These are phyloP conservation scores for Heliconius hortense DNA, from an alignment of 2,888 invertebrate genomes.

Conservation along the genomic window DNA sequence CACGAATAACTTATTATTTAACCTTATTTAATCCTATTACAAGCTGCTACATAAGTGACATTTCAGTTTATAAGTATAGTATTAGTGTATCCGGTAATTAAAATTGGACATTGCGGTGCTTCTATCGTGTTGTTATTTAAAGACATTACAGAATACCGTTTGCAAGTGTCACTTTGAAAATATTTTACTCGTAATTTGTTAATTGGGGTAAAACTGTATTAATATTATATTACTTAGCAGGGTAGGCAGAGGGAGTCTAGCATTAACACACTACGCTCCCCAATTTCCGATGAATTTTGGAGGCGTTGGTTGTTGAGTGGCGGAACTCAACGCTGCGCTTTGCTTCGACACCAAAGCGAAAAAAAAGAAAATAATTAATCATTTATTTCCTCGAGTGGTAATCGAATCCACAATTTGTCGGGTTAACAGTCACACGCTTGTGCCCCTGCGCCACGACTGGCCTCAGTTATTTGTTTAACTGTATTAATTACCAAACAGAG, in stretches of 20 bases:
- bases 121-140: conserved; percentile 22
- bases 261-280: no score
- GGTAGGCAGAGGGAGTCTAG: no score
- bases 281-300: no score
- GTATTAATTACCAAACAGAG: conserved; percentile 27
- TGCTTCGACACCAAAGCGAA: no score
- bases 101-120: conserved; percentile 12
- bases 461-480: background rate
- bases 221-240: background rate
- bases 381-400: no score
- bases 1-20: conserved; percentile 44
- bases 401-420: no score
- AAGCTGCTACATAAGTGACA: conserved; percentile 36
- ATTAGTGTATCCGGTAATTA: conserved; percentile 29
- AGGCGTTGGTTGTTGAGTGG: no score
- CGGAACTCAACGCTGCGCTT: no score
- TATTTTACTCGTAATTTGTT: background rate
- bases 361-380: no score
- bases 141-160: background rate
- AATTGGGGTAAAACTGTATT: background rate
- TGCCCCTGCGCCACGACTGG: no score
- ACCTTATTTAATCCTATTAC: conserved; percentile 49
- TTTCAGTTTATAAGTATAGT: conserved; percentile 26
- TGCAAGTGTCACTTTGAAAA: conserved; percentile 5
- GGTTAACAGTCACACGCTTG: no score